Evolutionary conservation across 2,888 invertebrate genomes (phyloP).

Genomic region (Melanophora roralis): DNA sequence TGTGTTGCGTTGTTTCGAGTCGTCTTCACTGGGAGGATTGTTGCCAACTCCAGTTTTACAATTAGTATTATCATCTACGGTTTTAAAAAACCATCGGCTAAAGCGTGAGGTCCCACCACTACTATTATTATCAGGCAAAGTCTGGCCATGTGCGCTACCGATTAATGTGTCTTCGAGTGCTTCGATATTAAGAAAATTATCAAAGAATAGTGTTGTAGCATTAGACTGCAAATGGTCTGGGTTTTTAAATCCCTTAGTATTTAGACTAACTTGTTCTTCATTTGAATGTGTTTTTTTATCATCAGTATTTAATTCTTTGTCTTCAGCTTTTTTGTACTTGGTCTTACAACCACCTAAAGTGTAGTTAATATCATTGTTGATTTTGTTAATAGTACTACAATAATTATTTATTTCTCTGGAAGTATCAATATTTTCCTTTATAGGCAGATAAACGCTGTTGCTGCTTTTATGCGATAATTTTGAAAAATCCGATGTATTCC

Average conservation of each 20-base stretch:
- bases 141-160: constrained; percentile 69
- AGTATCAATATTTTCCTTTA: constrained; percentile 45
- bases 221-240: constrained; percentile 59
- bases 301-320: not conserved
- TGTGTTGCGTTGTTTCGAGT: constrained; percentile 33
- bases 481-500: constrained; percentile 54
- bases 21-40: constrained; percentile 55
- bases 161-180: constrained; percentile 44
- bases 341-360: not conserved
- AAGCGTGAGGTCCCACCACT: constrained; percentile 83
- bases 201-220: constrained; percentile 47
- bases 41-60: constrained; percentile 49
- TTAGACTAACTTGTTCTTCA: constrained; percentile 15
- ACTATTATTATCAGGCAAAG: constrained; percentile 21
- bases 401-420: constrained; percentile 23
- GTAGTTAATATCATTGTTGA: not conserved
- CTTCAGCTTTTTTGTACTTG: not conserved
- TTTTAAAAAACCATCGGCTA: constrained; percentile 85
- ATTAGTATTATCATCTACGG: constrained; percentile 50
- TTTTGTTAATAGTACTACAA: constrained; percentile 12
- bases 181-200: constrained; percentile 54
- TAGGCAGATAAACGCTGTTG: constrained; percentile 49
- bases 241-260: constrained; percentile 7
- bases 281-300: not conserved
- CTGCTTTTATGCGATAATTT: constrained; percentile 61